Percentiles rank a stretch among this genome's conserved stretches.
Evolutionary conservation across 2,888 invertebrate species (phyloP).

Genomic region (Lycocerus yunnanus): DNA sequence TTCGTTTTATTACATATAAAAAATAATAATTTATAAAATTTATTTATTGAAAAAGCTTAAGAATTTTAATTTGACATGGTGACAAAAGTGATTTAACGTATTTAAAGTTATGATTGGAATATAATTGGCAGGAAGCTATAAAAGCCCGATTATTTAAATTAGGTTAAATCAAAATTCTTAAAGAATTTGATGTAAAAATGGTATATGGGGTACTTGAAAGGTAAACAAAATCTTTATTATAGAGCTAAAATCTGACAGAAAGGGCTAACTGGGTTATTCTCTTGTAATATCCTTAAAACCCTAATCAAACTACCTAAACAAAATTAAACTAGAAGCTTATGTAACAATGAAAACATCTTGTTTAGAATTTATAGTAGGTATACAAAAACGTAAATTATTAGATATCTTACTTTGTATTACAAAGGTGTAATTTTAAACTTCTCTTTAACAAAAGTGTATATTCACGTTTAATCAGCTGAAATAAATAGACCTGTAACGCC

Average conservation of each 20-base stretch:
- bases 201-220: background rate
- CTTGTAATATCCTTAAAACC: slow-evolving; percentile 1
- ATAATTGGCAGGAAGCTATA: background rate
- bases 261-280: slow-evolving; percentile 3
- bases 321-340: slow-evolving; percentile 5
- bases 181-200: background rate
- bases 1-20: background rate
- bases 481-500: slow-evolving; percentile 27
- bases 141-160: background rate
- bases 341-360: slow-evolving; percentile 8
- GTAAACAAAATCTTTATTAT: slow-evolving; percentile 4
- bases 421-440: slow-evolving; percentile 24
- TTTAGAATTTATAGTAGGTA: slow-evolving; percentile 11
- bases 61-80: background rate
- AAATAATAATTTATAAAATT: background rate
- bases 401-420: slow-evolving; percentile 19
- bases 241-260: background rate
- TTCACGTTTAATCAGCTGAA: slow-evolving; percentile 30
- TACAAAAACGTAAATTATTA: slow-evolving; percentile 17
- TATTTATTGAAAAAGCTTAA: background rate
- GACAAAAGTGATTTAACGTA: background rate
- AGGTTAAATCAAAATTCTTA: background rate
- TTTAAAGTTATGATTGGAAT: background rate
- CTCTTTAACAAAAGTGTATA: slow-evolving; percentile 27
- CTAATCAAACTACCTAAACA: slow-evolving; percentile 5